A percentile compares a stretch with the other conserved stretches of the same genome.
Conservation (phyloP, 2,888 invertebrate species). For the Onchidella celtica region DNA sequence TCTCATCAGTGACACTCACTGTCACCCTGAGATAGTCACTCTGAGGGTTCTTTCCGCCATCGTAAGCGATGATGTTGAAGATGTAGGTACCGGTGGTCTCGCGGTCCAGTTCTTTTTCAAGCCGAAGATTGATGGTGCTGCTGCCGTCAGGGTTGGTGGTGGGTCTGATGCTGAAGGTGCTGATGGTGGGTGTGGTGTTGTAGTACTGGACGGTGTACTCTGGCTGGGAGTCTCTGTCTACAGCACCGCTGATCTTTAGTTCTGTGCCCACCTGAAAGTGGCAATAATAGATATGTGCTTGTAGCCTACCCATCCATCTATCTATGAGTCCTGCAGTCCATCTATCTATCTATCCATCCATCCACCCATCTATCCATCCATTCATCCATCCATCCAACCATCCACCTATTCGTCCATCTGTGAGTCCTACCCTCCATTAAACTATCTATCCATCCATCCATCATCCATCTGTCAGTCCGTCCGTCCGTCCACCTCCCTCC, state of each 20-base stretch:
- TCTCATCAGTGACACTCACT: slow-evolving; percentile 66
- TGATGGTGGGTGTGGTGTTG: slow-evolving; percentile 58
- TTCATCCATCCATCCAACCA: too few relatives aligned
- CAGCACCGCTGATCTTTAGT: slow-evolving; percentile 60
- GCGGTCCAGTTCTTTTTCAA: slow-evolving; percentile 64
- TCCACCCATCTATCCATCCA: too few relatives aligned
- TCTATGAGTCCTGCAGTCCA: too few relatives aligned
- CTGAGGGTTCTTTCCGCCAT: slow-evolving; percentile 62
- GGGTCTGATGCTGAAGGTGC: slow-evolving; percentile 63
- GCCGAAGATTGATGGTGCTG: slow-evolving; percentile 64
- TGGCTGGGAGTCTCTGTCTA: slow-evolving; percentile 63
- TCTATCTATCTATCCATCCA: too few relatives aligned
- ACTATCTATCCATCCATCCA: slow-evolving; percentile 4
- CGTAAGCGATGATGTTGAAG: slow-evolving; percentile 66
- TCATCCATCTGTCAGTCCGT: too few relatives aligned
- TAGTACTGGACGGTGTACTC: slow-evolving; percentile 68
- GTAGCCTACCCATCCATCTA: too few relatives aligned
- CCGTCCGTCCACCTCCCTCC: too few relatives aligned
- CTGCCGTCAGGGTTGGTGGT: slow-evolving; percentile 67
- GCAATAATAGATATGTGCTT: background rate
- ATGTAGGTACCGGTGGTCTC: slow-evolving; percentile 62
- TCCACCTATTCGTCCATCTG: too few relatives aligned
- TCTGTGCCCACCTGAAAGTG: slow-evolving; percentile 48
- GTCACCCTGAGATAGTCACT: slow-evolving; percentile 62
- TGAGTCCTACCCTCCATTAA: background rate